Evolutionary conservation across 2,797 vertebrate species (phyloP).

Genomic region (Phyllotis vaccarum): DNA sequence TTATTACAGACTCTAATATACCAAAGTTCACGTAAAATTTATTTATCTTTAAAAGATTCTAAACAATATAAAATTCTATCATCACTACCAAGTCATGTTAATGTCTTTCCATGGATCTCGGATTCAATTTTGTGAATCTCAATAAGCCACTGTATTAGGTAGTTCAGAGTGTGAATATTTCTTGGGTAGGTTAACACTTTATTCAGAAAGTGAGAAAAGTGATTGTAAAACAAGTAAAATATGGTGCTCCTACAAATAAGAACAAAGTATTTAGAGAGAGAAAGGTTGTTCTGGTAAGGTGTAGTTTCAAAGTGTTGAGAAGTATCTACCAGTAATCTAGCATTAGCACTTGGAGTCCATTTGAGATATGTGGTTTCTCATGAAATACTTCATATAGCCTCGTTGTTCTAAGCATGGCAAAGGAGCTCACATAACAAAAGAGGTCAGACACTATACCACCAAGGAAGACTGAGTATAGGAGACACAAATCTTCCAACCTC

Average conservation of each 20-base stretch:
- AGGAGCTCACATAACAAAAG: not conserved
- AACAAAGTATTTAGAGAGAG: not conserved
- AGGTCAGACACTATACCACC: not conserved
- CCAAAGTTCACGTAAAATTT: constrained; percentile 64
- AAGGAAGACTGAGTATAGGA: not conserved
- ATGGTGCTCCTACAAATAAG: not conserved
- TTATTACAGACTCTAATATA: constrained; percentile 45
- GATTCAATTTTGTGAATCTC: constrained; percentile 32
- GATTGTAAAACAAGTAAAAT: not conserved
- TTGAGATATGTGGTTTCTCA: not conserved
- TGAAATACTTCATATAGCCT: not conserved
- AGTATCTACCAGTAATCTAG: not conserved
- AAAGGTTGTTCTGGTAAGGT: not conserved
- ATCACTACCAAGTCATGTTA: constrained; percentile 53
- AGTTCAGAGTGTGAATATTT: not conserved
- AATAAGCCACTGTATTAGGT: not conserved
- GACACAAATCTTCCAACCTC: not conserved
- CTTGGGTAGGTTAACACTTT: not conserved
- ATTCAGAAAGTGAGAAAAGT: constrained; percentile 14
- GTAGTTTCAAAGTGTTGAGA: not conserved
- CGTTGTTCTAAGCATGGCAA: not conserved
- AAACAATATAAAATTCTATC: constrained; percentile 59
- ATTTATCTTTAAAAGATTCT: constrained; percentile 57
- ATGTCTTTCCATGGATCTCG: not conserved
- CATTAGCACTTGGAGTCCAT: not conserved